Base-by-base conservation (phyloP, 2,888 invertebrate species). In the Lycia hirtaria region DNA sequence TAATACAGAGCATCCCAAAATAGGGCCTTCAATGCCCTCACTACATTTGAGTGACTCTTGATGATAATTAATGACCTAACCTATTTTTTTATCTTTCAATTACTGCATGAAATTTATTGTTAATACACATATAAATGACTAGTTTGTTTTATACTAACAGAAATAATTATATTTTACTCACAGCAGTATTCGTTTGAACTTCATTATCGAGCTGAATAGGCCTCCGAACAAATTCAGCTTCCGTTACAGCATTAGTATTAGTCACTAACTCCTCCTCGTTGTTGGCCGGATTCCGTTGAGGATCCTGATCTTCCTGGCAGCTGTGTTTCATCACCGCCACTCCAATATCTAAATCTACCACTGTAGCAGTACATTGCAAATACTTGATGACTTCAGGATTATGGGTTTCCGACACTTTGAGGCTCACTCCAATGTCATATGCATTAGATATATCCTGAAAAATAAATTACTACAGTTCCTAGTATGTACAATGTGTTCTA, bases 171-270 rank as follows among this genome's bases (percentile, higher is more conserved):
- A 12, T 26, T n/a, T 9, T 60, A 79, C 87, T 84, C 54, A 91
- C 90, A 54, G 68, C 78, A 58, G 80, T 69, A 52, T 85, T 76
- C 0, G 79, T 70, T 52, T 88, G 81, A 0, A 89, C 83, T 75
- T 91, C 90, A 78, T 88, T 91, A 54, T 83, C 85, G 14, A 89
- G 77, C 53, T 81, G 77, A 0, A 90, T 70, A 0, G 87, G 84
- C 51, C 62, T 68, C 43, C 78, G 72, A 2, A 66, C 70, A 41
- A 65, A 44, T 1, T 58, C 53, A 4, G 67, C 40, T 43, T 80
- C 80, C 0, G 65, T 33, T 0, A 15, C 51, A n/a, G 44, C 28
- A 26, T 22, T 59, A 26, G 67, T 51, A 15, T 53, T 70, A 2
- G 61, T 61, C 10, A 49, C 61, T n/a, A 53, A 50, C n/a, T 50